Evolutionary conservation across 2,888 invertebrate genomes (phyloP).

Genomic region (Eurois occulta): DNA sequence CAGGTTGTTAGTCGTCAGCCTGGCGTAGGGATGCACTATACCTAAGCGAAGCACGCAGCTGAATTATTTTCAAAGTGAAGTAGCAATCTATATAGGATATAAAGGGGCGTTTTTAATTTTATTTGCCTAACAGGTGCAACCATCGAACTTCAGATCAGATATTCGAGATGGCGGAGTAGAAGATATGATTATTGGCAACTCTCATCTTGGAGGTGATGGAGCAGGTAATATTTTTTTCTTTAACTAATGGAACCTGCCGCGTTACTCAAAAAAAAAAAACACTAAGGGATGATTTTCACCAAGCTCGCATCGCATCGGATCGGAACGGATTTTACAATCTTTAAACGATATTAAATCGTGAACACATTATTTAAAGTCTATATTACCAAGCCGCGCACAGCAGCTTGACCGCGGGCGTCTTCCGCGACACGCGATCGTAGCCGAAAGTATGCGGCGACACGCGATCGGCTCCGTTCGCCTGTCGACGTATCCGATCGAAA

Average conservation of each 20-base stretch:
- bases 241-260: background rate
- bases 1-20: background rate
- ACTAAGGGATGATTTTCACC: no score
- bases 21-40: background rate
- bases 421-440: no score
- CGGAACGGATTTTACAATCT: no score
- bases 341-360: no score
- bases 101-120: background rate
- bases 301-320: no score
- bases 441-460: no score
- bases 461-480: no score
- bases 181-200: conserved; percentile 80
- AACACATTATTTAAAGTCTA: no score
- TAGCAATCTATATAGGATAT: background rate
- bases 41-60: background rate
- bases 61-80: background rate
- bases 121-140: conserved; percentile 79
- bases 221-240: conserved; percentile 69
- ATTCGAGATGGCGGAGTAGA: conserved; percentile 76
- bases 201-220: conserved; percentile 73
- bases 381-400: no score
- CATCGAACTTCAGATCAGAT: conserved; percentile 84
- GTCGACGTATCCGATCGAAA: no score
- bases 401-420: no score
- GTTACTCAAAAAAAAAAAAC: background rate